Percentiles rank a stretch among this genome's conserved stretches.
Evolutionary conservation across 2,888 invertebrate genomes (phyloP).

Genomic region (Gari tellinella): DNA sequence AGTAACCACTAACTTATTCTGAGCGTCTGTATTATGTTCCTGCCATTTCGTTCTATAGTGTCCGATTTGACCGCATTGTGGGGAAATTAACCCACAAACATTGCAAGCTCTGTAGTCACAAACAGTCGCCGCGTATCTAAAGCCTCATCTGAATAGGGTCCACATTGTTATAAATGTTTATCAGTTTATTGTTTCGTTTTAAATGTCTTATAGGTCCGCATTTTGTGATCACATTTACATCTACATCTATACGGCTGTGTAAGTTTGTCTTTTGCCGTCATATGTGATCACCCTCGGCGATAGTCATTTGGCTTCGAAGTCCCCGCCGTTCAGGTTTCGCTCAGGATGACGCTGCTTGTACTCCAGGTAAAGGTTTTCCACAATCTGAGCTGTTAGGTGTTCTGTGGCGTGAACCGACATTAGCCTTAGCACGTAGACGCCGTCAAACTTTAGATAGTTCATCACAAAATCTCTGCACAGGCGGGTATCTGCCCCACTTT

Average conservation of each 20-base stretch:
- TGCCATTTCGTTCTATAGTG: too few relatives aligned
- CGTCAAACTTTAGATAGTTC: conserved; percentile 74
- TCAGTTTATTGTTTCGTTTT: background rate
- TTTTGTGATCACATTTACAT: too few relatives aligned
- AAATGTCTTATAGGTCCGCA: background rate
- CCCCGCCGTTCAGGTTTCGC: conserved; percentile 34
- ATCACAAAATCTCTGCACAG: conserved; percentile 69
- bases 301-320: conserved; percentile 13
- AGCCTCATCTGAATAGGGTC: too few relatives aligned
- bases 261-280: conserved; percentile 8
- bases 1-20: too few relatives aligned
- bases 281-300: conserved; percentile 13
- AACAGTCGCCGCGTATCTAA: too few relatives aligned
- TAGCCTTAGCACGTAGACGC: conserved; percentile 74
- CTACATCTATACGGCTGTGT: conserved; percentile 1
- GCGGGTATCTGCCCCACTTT: conserved; percentile 59
- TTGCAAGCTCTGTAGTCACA: too few relatives aligned
- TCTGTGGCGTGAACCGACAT: conserved; percentile 75
- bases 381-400: conserved; percentile 68
- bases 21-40: too few relatives aligned
- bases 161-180: background rate
- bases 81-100: too few relatives aligned
- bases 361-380: conserved; percentile 67
- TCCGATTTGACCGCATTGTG: too few relatives aligned
- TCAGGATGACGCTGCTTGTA: conserved; percentile 40